Evolutionary conservation across 2,113 vertebrate genomes (phyloP).

Genomic region (Plestiodon gilberti): DNA sequence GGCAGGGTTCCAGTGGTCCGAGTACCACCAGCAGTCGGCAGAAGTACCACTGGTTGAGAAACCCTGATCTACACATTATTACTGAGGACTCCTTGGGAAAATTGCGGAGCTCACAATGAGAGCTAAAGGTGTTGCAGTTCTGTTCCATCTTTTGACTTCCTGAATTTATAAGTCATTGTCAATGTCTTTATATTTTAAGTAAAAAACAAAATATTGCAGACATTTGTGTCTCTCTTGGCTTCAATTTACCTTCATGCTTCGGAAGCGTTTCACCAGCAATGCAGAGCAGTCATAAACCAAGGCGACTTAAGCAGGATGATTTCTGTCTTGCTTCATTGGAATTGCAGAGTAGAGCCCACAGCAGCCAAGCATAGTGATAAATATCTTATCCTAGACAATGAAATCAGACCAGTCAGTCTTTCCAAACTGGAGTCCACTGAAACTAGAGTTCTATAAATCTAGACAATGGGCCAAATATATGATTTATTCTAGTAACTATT

Average conservation of each 20-base stretch:
- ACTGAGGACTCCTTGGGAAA: background rate
- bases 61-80: background rate
- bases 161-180: background rate
- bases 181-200: background rate
- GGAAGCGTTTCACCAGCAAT: background rate
- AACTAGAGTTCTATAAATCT: background rate
- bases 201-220: background rate
- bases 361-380: constrained; percentile 16
- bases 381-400: constrained; percentile 23
- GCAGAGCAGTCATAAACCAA: background rate
- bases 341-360: constrained; percentile 20
- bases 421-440: background rate
- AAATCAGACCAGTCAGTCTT: constrained; percentile 37
- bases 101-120: background rate
- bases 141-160: background rate
- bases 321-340: constrained; percentile 59
- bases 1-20: too few relatives aligned
- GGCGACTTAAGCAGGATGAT: constrained; percentile 46
- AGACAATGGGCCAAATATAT: background rate
- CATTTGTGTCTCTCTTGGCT: background rate
- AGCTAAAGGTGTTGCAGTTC: background rate
- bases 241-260: background rate
- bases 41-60: too few relatives aligned
- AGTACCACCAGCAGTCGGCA: too few relatives aligned
- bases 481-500: constrained; percentile 23